Percentiles rank a stretch among this genome's conserved stretches.
phyloP scores from a whole-genome alignment of 2,113 vertebrate genomes.

The Raja brachyura region DNA sequence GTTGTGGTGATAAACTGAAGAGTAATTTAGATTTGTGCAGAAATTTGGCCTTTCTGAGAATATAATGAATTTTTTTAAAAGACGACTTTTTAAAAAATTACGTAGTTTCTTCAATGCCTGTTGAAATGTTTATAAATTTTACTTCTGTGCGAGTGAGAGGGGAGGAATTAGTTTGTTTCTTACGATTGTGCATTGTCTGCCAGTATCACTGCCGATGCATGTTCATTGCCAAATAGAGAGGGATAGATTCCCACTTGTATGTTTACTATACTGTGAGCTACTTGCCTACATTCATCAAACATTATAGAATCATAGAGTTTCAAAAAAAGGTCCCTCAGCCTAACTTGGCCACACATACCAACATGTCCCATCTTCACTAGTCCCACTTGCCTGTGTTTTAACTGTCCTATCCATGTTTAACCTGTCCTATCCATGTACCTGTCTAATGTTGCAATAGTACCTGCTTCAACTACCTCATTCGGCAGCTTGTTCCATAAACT shows the following conservation, averaged over 20 bases:
- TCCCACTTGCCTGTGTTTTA: too few species aligned
- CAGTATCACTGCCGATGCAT: background rate
- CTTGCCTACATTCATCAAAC: background rate
- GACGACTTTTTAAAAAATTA: background rate
- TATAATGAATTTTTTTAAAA: too few species aligned
- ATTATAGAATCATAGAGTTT: too few species aligned
- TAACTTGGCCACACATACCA: too few species aligned
- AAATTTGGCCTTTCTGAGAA: background rate
- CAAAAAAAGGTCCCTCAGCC: too few species aligned
- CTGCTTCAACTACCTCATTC: too few species aligned
- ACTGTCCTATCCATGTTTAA: too few species aligned
- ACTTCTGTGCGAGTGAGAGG: background rate
- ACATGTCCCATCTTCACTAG: too few species aligned
- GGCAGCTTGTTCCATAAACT: too few species aligned
- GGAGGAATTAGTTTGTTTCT: background rate
- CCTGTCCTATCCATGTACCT: too few species aligned
- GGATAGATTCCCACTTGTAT: background rate
- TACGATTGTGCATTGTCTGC: background rate
- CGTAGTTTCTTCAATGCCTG: background rate
- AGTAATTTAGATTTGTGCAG: background rate
- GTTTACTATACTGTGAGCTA: background rate
- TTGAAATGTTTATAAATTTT: background rate
- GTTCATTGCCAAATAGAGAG: background rate
- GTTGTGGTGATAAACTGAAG: background rate
- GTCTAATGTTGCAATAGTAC: too few species aligned